Conservation (phyloP, 2,113 vertebrate genomes). For the Prunella himalayana region DNA sequence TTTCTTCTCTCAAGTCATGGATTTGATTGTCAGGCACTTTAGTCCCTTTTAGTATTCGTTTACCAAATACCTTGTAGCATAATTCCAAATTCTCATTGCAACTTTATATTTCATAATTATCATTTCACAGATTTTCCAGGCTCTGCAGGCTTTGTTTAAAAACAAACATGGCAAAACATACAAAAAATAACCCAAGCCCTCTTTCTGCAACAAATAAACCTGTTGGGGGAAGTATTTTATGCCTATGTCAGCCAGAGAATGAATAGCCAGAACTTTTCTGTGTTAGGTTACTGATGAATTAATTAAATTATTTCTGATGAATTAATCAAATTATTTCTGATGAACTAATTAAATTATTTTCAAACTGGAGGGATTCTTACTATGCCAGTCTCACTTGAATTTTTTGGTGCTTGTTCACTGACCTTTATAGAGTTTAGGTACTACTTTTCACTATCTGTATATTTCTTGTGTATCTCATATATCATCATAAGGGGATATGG, state of each 20-base stretch:
- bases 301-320: background rate
- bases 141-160: background rate
- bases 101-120: background rate
- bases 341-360: background rate
- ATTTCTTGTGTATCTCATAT: background rate
- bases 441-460: background rate
- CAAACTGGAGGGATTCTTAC: background rate
- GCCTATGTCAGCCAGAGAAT: background rate
- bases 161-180: background rate
- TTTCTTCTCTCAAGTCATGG: background rate
- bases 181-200: background rate
- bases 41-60: background rate
- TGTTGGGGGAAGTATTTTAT: background rate
- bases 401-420: background rate
- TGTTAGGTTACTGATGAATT: background rate
- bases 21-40: background rate
- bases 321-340: background rate
- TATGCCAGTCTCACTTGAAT: background rate
- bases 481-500: background rate
- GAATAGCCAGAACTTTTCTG: background rate
- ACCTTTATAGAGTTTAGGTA: background rate
- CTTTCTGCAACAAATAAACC: background rate
- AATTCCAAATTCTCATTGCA: background rate
- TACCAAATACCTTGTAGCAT: background rate
- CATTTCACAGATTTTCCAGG: background rate